Conservation (phyloP, 2,113 vertebrate genomes). For the Parotia lawesii region DNA sequence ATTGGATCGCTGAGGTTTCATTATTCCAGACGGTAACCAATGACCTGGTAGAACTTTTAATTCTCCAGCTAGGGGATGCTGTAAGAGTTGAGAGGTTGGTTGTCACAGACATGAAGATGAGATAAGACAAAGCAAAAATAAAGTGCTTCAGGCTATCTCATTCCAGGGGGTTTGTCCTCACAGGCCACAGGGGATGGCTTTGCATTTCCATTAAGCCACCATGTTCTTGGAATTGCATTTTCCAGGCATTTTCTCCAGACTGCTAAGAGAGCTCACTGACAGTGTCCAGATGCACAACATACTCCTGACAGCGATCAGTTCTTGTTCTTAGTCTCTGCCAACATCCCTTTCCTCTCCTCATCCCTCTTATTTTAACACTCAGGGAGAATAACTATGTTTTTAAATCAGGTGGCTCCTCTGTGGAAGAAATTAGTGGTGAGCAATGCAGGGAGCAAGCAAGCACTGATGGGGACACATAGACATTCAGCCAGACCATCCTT, state of each 20-base stretch:
- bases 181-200: neutral
- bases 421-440: neutral
- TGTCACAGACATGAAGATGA: neutral
- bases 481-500: neutral
- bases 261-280: neutral
- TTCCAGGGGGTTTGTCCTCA: neutral
- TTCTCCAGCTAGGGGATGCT: neutral
- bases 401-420: neutral
- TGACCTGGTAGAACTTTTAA: neutral
- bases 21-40: neutral
- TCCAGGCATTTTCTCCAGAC: neutral
- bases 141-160: neutral
- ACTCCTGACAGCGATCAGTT: neutral
- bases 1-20: neutral
- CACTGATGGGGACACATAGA: accelerated
- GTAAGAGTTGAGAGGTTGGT: neutral
- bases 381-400: neutral
- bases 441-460: neutral
- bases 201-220: constrained; percentile 5
- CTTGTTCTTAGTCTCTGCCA: neutral
- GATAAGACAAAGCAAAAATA: constrained; percentile 3
- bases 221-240: neutral
- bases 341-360: neutral
- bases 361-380: neutral
- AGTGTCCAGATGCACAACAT: neutral